Base-by-base conservation (phyloP, 1,140 invertebrate genomes). In the Cephus cinctus region DNA sequence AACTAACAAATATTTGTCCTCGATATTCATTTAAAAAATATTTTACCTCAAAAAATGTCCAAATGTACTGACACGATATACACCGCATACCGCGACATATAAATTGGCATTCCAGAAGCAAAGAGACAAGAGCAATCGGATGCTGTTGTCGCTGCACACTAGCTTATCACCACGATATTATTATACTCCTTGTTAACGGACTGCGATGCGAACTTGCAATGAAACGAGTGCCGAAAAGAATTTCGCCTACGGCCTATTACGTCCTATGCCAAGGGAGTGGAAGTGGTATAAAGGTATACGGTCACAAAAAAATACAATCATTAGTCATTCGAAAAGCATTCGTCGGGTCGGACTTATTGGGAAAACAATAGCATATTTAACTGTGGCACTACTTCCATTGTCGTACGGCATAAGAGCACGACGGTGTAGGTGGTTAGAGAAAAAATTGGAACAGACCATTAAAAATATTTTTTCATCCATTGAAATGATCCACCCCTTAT, bases 271-370 rank as follows among this genome's bases (percentile, higher is more conserved):
- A 15, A 20, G 9, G 35, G 8, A 19, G 12, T 41, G 39, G 39
- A 22, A 22, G 35, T 9, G 16, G 39, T 41, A 38, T 38, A 30
- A 12, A 12, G 11, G 14, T 30, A 2, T 30, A 30, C n/a, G 9
- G 8, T 14, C 35, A 16, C 8, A 8, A 8, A 44, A 32, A 48
- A 47, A 41, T 51, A 47, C 32, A 40, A 50, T 52, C 8, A 56
- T 59, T 47, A 49, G n/a, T 43, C 31, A 57, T 60, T 54, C 57
- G 15, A 19, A 11, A 38, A 43, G 49, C 46, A 50, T 60, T 38
- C 30, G 19, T 40, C 48, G 35, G 43, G 22, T 25, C 51, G 19
- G 43, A 47, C 57, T 57, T 60, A 57, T 57, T 44, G 39, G 52
- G 54, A 47, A 57, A 43, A 56, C 49, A 54, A 57, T 59, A 36